Percentiles rank a stretch among this genome's conserved stretches.
Evolutionary conservation across 1,140 invertebrate species (phyloP).

Genomic region (Dendrolimus punctatus): DNA sequence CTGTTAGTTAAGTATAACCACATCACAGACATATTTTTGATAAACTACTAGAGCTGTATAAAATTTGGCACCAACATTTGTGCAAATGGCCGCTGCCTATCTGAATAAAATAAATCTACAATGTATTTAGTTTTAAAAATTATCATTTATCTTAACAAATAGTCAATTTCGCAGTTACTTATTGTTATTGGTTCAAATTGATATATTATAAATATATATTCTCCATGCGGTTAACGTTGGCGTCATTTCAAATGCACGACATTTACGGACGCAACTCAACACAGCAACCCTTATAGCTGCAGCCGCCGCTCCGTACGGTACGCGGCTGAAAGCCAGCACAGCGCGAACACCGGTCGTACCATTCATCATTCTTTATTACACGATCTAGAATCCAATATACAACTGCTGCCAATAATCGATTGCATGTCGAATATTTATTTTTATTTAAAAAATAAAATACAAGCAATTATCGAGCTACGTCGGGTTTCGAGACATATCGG

Average conservation of each 20-base stretch:
- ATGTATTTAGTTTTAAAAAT: too few species aligned
- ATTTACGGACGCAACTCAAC: constrained; percentile 9
- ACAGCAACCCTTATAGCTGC: constrained; percentile 1
- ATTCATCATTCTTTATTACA: constrained; percentile 44
- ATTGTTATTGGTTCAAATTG: constrained; percentile 12
- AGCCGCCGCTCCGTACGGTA: background rate
- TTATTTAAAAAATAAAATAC: background rate
- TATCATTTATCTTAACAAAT: too few species aligned
- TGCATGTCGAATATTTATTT: constrained; percentile 8
- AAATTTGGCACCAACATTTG: too few species aligned
- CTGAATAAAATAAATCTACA: too few species aligned
- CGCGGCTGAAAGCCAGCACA: background rate
- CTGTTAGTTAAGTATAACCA: too few species aligned
- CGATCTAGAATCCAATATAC: constrained; percentile 13
- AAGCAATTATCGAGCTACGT: too few species aligned
- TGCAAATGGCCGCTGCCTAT: too few species aligned
- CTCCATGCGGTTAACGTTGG: constrained; percentile 20
- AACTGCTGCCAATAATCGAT: constrained; percentile 11
- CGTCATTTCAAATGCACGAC: constrained; percentile 37
- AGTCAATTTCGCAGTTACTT: too few species aligned
- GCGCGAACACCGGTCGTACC: constrained; percentile 12
- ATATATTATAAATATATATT: constrained; percentile 29
- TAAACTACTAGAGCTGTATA: too few species aligned
- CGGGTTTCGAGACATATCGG: too few species aligned
- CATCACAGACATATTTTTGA: too few species aligned